Conservation (phyloP, 2,797 vertebrate genomes). For the Pachyuromys duprasi region DNA sequence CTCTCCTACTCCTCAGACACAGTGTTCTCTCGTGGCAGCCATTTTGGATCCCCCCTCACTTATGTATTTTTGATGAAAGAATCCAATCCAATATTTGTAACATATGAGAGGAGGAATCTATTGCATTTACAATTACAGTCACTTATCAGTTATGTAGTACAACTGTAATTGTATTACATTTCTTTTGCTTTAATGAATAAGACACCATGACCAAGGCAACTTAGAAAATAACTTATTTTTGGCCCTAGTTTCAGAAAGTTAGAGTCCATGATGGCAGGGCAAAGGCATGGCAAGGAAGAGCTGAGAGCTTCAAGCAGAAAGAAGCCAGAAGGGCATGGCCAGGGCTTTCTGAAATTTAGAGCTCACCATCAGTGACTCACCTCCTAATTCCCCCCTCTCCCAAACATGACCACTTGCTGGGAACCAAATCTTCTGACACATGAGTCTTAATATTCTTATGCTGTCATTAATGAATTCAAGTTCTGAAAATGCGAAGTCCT, state of each 20-base stretch:
- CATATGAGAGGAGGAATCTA: background rate
- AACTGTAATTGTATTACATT: background rate
- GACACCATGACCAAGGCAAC: background rate
- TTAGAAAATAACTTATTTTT: background rate
- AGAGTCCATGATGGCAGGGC: background rate
- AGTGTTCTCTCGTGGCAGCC: too few species aligned
- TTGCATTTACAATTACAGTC: background rate
- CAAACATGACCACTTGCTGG: background rate
- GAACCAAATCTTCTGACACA: background rate
- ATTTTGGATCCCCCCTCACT: too few species aligned
- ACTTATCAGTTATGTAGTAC: background rate
- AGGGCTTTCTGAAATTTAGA: background rate
- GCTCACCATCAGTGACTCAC: too few species aligned
- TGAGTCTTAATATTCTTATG: background rate
- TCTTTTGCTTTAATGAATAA: background rate
- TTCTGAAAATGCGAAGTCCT: background rate
- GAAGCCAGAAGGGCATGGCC: background rate
- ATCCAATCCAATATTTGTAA: background rate
- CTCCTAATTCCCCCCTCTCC: background rate
- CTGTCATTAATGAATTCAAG: conserved; percentile 7
- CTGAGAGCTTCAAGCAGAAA: background rate
- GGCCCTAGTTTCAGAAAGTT: background rate
- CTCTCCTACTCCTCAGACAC: too few species aligned
- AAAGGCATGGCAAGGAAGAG: background rate
- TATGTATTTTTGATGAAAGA: too few species aligned